Conservation (phyloP, 2,113 vertebrate genomes). For the Hippocampus comes region DNA sequence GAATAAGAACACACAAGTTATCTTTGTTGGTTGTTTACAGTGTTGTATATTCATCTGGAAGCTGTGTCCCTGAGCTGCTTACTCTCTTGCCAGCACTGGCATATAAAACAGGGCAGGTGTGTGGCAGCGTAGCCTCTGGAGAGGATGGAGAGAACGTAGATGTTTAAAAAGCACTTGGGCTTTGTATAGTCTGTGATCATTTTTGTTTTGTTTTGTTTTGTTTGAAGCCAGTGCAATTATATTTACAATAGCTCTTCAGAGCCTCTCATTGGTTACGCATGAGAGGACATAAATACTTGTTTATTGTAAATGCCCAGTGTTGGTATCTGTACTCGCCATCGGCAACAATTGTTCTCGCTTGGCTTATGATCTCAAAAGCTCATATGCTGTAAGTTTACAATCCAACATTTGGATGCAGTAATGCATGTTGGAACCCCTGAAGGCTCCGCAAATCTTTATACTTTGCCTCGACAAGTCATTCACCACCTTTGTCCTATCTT, state of each 20-base stretch:
- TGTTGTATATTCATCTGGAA: conserved; percentile 41
- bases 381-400: not conserved
- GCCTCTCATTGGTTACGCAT: conserved; percentile 22
- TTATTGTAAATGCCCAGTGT: not conserved
- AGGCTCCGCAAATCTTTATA: not conserved
- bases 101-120: conserved; percentile 47
- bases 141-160: conserved; percentile 17
- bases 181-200: conserved; percentile 36
- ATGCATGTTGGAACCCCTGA: not conserved
- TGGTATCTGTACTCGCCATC: not conserved
- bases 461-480: conserved; percentile 2
- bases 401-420: conserved; percentile 2
- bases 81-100: conserved; percentile 32
- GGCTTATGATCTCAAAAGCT: not conserved
- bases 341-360: conserved; percentile 2
- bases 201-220: conserved; percentile 29
- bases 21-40: conserved; percentile 41
- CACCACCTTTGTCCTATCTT: not conserved
- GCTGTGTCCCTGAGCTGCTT: conserved; percentile 33
- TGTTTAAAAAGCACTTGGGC: conserved; percentile 40
- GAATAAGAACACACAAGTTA: conserved; percentile 38
- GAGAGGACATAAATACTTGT: not conserved
- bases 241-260: conserved; percentile 29
- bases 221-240: conserved; percentile 31
- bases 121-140: conserved; percentile 15